Conservation (phyloP, 1,140 invertebrate genomes). For the Zaprionus africanus region DNA sequence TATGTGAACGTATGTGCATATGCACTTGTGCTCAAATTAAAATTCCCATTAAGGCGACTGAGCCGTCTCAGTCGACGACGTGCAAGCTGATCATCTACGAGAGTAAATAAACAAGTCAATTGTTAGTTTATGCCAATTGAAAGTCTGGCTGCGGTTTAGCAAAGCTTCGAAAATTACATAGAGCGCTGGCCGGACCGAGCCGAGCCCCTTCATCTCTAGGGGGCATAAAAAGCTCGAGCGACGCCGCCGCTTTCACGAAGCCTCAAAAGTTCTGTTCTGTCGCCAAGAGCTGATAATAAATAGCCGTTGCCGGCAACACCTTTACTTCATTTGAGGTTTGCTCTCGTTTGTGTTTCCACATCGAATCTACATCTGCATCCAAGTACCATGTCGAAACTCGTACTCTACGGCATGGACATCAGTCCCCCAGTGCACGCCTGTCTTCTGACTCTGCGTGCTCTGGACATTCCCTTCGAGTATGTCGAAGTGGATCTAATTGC, state of each 20-base stretch:
- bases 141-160: constrained; percentile 14
- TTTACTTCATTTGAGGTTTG: constrained; percentile 27
- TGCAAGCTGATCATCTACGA: constrained; percentile 6
- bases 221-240: constrained; percentile 18
- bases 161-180: constrained; percentile 21
- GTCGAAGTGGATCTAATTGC: constrained; percentile 86
- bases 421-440: constrained; percentile 85
- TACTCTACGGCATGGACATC: constrained; percentile 69
- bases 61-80: constrained; percentile 5
- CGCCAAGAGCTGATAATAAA: constrained; percentile 4
- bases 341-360: constrained; percentile 7
- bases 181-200: background rate
- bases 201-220: background rate
- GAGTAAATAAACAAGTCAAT: constrained; percentile 8
- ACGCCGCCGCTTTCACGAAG: constrained; percentile 33
- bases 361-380: background rate
- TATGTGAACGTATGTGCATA: background rate
- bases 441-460: constrained; percentile 82
- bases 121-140: constrained; percentile 35
- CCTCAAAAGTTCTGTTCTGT: constrained; percentile 30
- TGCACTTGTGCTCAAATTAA: constrained; percentile 20
- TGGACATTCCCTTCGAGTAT: constrained; percentile 84
- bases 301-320: constrained; percentile 6
- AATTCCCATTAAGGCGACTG: constrained; percentile 22
- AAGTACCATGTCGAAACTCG: constrained; percentile 52